Percentiles rank a stretch among this genome's conserved stretches.
Evolutionary conservation across 2,113 vertebrate genomes (phyloP).

Genomic region (Tyrannus savana): DNA sequence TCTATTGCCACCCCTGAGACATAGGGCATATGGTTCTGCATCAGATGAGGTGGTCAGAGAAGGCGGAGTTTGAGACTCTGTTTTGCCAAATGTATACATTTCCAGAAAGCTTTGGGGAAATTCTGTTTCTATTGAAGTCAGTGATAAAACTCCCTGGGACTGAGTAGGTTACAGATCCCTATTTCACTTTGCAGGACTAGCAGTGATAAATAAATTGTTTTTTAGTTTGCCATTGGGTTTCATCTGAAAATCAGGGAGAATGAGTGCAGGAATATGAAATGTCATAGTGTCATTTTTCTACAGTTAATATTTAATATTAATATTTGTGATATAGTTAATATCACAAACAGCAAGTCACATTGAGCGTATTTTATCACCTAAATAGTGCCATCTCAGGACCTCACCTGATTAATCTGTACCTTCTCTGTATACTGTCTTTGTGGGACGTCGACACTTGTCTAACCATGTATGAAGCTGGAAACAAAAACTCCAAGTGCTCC

Average conservation of each 20-base stretch:
- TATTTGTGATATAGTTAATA: neutral
- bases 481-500: neutral
- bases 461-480: neutral
- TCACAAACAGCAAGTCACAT: neutral
- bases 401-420: neutral
- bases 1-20: neutral
- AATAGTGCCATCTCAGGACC: neutral
- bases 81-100: neutral
- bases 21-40: rapidly evolving
- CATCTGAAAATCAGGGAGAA: neutral
- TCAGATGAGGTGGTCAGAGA: neutral
- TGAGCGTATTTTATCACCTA: neutral
- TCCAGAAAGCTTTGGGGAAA: neutral
- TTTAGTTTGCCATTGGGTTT: neutral
- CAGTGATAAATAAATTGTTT: neutral
- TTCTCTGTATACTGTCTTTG: neutral
- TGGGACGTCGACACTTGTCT: neutral
- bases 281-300: neutral
- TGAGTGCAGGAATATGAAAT: neutral
- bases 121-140: neutral
- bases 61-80: neutral
- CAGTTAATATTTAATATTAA: too few relatives aligned
- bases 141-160: neutral
- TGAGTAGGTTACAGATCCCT: neutral
- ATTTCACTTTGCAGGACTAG: neutral